Evolutionary conservation across 1,140 invertebrate species (phyloP).

Genomic region (Heliconius hewitsoni): DNA sequence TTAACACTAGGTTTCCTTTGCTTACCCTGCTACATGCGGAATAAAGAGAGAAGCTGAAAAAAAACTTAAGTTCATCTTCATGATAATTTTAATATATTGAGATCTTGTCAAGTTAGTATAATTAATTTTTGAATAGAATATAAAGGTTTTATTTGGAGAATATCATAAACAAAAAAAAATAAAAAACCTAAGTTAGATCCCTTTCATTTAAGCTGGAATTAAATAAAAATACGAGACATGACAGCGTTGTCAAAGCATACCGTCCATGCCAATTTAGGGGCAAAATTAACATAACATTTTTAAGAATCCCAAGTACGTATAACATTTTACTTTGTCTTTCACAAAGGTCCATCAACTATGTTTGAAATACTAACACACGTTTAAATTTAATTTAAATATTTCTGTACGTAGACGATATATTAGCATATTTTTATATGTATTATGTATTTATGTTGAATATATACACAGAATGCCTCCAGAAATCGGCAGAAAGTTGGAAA

Average conservation of each 20-base stretch:
- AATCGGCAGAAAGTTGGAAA: no score
- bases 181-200: not conserved
- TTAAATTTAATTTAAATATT: conserved; percentile 2
- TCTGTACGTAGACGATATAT: not conserved
- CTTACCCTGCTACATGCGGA: no score
- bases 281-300: conserved; percentile 59
- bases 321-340: conserved; percentile 43
- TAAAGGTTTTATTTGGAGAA: not conserved
- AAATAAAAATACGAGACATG: conserved; percentile 14
- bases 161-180: not conserved
- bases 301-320: conserved; percentile 57
- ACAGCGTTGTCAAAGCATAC: conserved; percentile 64
- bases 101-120: not conserved
- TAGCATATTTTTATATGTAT: no score
- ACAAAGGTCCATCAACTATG: conserved; percentile 24
- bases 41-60: no score
- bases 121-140: not conserved
- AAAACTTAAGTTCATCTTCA: not conserved
- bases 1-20: no score
- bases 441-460: no score
- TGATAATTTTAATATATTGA: not conserved
- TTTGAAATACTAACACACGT: conserved; percentile 15
- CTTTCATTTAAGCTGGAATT: conserved; percentile 10
- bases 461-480: no score
- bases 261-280: conserved; percentile 48